These are phyloP conservation scores for Tetragnatha versicolor DNA, from an alignment of 1,140 invertebrate species.

Conservation along the genomic window DNA sequence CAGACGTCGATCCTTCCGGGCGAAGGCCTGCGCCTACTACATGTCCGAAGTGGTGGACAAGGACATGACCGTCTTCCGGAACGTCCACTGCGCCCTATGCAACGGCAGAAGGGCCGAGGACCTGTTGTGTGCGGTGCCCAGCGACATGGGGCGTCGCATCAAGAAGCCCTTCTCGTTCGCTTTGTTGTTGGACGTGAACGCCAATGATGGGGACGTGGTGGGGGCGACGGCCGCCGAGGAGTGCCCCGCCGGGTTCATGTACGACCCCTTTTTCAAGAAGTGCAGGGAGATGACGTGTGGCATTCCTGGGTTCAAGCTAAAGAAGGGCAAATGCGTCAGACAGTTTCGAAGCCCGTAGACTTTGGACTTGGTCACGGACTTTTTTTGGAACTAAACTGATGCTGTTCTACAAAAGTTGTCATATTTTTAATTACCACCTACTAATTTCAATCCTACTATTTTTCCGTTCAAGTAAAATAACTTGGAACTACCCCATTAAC, in stretches of 20 bases:
- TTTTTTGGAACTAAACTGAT: no score
- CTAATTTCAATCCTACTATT: no score
- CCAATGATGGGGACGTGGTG: slow-evolving; percentile 21
- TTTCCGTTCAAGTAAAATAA: no score
- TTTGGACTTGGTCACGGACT: no score
- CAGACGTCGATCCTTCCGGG: neutral
- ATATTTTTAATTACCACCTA: no score
- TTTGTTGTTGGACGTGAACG: slow-evolving; percentile 37
- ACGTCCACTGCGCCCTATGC: slow-evolving; percentile 50
- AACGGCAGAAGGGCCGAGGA: neutral
- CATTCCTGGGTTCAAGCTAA: slow-evolving; percentile 8
- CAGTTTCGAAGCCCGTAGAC: no score
- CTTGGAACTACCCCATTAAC: no score
- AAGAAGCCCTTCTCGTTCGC: slow-evolving; percentile 31
- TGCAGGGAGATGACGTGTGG: slow-evolving; percentile 65
- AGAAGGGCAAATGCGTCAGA: slow-evolving; percentile 33
- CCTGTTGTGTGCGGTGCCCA: neutral
- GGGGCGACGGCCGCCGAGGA: neutral
- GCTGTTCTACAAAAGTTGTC: no score
- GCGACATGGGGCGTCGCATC: neutral
- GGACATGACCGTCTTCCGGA: slow-evolving; percentile 13
- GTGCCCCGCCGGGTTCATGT: slow-evolving; percentile 61
- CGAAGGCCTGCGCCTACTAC: slow-evolving; percentile 3
- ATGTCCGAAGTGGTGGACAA: neutral
- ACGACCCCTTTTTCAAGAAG: slow-evolving; percentile 68